Percentiles rank a stretch among this genome's conserved stretches.
Conservation (phyloP, 2,113 vertebrate genomes). For the Poecilia latipinna region DNA sequence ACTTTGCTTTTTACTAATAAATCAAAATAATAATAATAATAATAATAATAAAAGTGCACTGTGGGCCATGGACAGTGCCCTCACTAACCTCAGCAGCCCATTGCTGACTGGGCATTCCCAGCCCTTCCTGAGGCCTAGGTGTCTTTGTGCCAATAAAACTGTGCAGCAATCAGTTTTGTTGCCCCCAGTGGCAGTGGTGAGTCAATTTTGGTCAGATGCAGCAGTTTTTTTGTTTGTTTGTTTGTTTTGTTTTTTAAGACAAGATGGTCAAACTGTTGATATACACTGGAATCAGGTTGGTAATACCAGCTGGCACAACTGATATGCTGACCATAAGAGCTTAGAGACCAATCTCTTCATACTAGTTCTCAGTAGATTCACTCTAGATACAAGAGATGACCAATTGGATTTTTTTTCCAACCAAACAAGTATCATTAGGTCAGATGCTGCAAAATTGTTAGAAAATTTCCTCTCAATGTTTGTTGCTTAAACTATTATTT, state of each 20-base stretch:
- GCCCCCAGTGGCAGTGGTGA: background rate
- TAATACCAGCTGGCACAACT: background rate
- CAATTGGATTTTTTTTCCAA: background rate
- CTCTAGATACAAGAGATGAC: too few relatives aligned
- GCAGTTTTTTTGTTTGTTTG: background rate
- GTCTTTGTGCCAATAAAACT: constrained; percentile 57
- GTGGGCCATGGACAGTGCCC: constrained; percentile 22
- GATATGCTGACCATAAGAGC: background rate
- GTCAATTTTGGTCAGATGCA: constrained; percentile 4
- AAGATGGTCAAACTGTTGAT: background rate
- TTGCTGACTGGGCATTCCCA: constrained; percentile 64
- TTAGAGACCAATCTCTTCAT: background rate
- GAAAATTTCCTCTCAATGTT: background rate
- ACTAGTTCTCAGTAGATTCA: background rate
- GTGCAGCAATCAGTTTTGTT: constrained; percentile 41
- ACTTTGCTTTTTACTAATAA: background rate
- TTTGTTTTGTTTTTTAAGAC: background rate
- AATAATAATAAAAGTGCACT: background rate
- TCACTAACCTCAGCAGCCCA: constrained; percentile 44
- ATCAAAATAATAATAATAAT: background rate
- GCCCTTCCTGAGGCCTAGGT: constrained; percentile 12
- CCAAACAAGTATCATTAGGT: background rate
- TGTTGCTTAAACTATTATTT: background rate
- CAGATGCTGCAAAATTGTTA: background rate
- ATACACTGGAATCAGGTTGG: background rate